phyloP scores from a whole-genome alignment of 2,797 vertebrate species.

The Lates japonicus region DNA sequence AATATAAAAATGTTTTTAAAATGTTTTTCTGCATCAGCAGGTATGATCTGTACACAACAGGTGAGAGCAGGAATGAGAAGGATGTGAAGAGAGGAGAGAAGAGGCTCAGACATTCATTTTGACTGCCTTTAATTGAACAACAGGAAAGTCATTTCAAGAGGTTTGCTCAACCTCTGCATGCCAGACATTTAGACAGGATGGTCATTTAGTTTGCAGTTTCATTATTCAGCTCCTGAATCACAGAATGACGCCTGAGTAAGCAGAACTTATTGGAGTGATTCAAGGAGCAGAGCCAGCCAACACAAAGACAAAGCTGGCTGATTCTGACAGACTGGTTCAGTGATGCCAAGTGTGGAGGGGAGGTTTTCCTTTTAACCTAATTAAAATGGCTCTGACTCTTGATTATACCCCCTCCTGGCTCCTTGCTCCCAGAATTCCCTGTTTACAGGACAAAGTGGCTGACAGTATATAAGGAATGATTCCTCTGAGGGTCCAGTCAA shows the following conservation, averaged over 20 bases:
- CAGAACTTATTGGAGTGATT: background rate
- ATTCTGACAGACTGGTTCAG: conserved; percentile 20
- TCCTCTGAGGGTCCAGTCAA: background rate
- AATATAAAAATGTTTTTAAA: background rate
- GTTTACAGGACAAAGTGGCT: background rate
- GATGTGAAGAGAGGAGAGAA: background rate
- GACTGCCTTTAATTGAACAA: background rate
- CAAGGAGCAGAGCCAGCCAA: background rate
- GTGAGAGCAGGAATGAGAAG: conserved; percentile 10
- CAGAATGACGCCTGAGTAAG: conserved; percentile 5
- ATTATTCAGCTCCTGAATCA: conserved; percentile 21
- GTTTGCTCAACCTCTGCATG: background rate
- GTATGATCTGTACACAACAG: conserved; percentile 15
- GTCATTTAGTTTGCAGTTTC: conserved; percentile 24
- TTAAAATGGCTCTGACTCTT: conserved; percentile 27
- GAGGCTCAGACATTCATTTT: background rate
- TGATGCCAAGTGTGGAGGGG: background rate
- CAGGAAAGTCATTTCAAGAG: background rate
- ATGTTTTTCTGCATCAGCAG: background rate
- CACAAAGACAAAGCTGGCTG: conserved; percentile 1
- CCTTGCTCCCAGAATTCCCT: background rate
- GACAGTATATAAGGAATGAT: background rate
- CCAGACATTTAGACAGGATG: conserved; percentile 1
- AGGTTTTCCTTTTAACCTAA: conserved; percentile 20
- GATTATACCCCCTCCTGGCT: background rate